Conservation (phyloP, 2,888 invertebrate genomes). For the Reticulitermes lucifugus region DNA sequence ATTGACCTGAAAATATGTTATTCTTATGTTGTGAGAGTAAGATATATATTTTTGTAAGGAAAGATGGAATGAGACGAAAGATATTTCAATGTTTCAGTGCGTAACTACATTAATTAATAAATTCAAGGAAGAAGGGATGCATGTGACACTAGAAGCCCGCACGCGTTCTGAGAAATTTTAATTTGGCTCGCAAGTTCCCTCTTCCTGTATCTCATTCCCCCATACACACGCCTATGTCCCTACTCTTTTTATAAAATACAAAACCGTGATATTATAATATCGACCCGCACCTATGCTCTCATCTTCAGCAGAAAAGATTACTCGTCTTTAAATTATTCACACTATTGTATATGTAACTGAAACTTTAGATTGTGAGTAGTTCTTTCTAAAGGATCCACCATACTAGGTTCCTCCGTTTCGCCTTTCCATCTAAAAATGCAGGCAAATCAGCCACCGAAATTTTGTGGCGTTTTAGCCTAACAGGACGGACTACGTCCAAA, state of each 20-base stretch:
- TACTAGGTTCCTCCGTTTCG: too few relatives aligned
- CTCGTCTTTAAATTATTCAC: too few relatives aligned
- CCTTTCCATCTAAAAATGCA: too few relatives aligned
- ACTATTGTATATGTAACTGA: too few relatives aligned
- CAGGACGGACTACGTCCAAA: too few relatives aligned
- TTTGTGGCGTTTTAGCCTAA: too few relatives aligned
- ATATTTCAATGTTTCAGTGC: neutral
- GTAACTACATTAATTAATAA: constrained; percentile 15
- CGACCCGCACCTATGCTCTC: too few relatives aligned
- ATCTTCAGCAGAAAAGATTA: too few relatives aligned
- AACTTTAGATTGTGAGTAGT: too few relatives aligned
- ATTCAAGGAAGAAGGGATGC: constrained; percentile 9
- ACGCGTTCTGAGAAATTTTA: constrained; percentile 39
- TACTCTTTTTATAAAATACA: neutral
- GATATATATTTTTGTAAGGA: neutral
- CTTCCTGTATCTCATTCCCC: neutral
- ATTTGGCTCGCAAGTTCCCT: constrained; percentile 33
- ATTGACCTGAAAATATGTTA: too few relatives aligned
- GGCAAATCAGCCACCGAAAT: too few relatives aligned
- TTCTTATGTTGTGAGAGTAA: neutral
- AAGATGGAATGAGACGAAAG: neutral
- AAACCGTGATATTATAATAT: neutral
- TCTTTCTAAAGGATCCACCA: too few relatives aligned
- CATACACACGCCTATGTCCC: neutral
- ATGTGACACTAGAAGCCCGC: neutral